A percentile compares a stretch with the other conserved stretches of the same genome.
Conservation (phyloP, 1,140 invertebrate species). For the Drosophila ohnishii region DNA sequence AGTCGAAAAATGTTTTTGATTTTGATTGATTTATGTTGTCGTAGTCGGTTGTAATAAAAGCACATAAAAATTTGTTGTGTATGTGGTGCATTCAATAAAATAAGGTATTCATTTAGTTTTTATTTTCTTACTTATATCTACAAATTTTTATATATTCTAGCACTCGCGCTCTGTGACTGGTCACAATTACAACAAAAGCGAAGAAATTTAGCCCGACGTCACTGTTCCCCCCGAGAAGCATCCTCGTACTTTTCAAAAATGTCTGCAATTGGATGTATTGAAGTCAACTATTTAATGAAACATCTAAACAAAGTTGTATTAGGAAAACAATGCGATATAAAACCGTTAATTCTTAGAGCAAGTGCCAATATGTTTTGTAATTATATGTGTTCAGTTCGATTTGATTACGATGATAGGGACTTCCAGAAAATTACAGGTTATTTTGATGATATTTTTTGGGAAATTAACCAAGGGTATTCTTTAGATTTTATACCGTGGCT, state of each 20-base stretch:
- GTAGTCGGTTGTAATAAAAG: too few relatives aligned
- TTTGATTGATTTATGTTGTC: too few relatives aligned
- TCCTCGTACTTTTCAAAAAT: constrained; percentile 88
- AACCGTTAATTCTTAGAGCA: constrained; percentile 87
- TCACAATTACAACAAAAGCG: constrained; percentile 90
- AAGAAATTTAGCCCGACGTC: constrained; percentile 89
- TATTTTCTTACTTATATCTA: neutral
- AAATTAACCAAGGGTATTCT: constrained; percentile 94
- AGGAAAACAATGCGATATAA: constrained; percentile 84
- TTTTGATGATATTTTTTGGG: constrained; percentile 94
- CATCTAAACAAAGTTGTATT: constrained; percentile 83
- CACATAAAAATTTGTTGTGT: too few relatives aligned
- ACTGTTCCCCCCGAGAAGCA: constrained; percentile 90
- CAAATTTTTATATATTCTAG: constrained; percentile 33
- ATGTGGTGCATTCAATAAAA: too few relatives aligned
- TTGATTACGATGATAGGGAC: constrained; percentile 86
- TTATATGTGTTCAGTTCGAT: constrained; percentile 92
- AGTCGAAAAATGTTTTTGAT: too few relatives aligned
- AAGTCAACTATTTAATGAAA: constrained; percentile 85
- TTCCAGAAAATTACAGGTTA: constrained; percentile 88
- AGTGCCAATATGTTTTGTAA: constrained; percentile 92
- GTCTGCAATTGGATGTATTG: constrained; percentile 86
- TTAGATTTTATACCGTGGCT: constrained; percentile 95
- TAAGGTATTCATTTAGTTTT: too few relatives aligned
- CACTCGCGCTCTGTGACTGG: constrained; percentile 82